Evolutionary conservation across 2,797 vertebrate species (phyloP).

Genomic region (Acipenser ruthenus): DNA sequence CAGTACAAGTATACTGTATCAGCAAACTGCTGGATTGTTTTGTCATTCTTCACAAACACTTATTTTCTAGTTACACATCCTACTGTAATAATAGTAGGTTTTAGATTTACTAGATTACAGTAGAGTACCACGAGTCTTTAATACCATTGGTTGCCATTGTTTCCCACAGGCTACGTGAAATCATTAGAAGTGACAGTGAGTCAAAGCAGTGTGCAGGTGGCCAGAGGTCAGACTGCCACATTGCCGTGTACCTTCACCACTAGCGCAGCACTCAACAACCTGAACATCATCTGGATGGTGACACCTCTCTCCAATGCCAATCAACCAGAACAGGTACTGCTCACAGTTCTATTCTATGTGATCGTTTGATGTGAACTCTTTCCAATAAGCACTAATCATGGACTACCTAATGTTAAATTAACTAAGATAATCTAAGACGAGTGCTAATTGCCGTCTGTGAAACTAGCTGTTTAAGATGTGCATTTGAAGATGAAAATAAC

Average conservation of each 20-base stretch:
- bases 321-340: constrained; percentile 88
- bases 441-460: too few relatives aligned
- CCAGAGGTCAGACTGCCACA: constrained; percentile 84
- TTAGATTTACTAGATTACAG: not conserved
- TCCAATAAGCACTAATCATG: too few relatives aligned
- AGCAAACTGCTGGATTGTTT: too few relatives aligned
- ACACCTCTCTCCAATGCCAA: constrained; percentile 92
- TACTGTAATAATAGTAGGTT: not conserved
- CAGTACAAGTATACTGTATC: too few relatives aligned
- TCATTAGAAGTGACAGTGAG: constrained; percentile 87
- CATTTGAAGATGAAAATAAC: too few relatives aligned
- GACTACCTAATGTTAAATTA: too few relatives aligned
- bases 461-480: too few relatives aligned
- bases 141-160: constrained; percentile 3
- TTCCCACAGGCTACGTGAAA: constrained; percentile 65
- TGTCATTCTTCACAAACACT: too few relatives aligned
- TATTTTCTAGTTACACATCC: too few relatives aligned
- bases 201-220: constrained; percentile 86
- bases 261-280: constrained; percentile 91
- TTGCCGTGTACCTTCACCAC: constrained; percentile 91
- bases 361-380: too few relatives aligned
- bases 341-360: too few relatives aligned
- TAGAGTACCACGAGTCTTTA: not conserved
- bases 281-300: constrained; percentile 99
- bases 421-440: too few relatives aligned